Base-by-base conservation (phyloP, 2,888 invertebrate species). In the Eulithis prunata region DNA sequence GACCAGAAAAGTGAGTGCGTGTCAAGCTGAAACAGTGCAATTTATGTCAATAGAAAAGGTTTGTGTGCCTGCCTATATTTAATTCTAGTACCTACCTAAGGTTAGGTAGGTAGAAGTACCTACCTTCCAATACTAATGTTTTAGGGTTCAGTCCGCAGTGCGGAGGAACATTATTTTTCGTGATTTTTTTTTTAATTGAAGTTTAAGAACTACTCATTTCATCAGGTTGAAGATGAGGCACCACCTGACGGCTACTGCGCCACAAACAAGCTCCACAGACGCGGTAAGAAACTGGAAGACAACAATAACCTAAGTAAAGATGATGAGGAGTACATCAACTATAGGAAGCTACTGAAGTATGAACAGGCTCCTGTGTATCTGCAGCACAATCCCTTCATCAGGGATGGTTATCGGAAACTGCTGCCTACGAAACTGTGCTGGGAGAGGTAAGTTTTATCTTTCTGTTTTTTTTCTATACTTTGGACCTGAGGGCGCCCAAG, bases 321-420 rank as follows among this genome's bases (percentile, higher is more conserved):
- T 71, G 93, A 93, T 60, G 77, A 90, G 64, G 90, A 93, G 68
- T 93, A 93, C 68, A 82, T 92, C n/a, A 93, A 93, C 71, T 90
- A 90, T 66, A 80, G 93, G 62, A 85, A 93, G 72, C 80, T 93
- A 46, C 78, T 93, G 12, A 90, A 91, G 67, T 93, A 87, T 81
- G 93, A 93, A 70, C 82, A 97, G 80, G 97, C 98, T 56, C 98
- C 98, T 4, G 94, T 94, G 64, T 97, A 97, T 88, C 93, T 98
- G 64, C 96, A 97, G 85, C 97, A 97, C 79, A 98, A 98, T 89
- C 97, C 96, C 4, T 98, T 94, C 82, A 98, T 98, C 74, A 94
- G 95, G 68, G 94, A 95, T 74, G 98, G 98, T 11, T 98, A 98
- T 85, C 94, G 98, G 79, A 96, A 96, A 77, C 95, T 96, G 74